phyloP scores from a whole-genome alignment of 2,797 vertebrate genomes.

The Arnoldichthys spilopterus region DNA sequence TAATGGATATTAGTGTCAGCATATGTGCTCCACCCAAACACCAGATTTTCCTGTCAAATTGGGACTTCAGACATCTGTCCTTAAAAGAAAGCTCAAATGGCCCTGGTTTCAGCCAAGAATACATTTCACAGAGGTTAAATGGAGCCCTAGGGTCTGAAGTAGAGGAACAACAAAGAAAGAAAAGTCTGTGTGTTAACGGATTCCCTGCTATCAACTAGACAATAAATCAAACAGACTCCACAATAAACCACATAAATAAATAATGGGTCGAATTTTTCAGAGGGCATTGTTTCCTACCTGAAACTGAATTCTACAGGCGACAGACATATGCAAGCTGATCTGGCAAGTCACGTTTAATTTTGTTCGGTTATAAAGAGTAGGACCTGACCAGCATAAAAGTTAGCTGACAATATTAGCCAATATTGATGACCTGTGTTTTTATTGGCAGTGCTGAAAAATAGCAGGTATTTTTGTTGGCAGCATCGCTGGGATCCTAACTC shows the following conservation, averaged over 20 bases:
- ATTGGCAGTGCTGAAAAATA: neutral
- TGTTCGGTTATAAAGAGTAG: neutral
- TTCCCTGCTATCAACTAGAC: conserved; percentile 39
- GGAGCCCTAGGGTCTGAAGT: conserved; percentile 24
- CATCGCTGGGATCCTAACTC: too few species aligned
- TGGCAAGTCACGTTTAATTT: neutral
- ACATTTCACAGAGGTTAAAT: conserved; percentile 38
- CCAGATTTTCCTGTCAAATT: conserved; percentile 14
- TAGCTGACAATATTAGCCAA: too few species aligned
- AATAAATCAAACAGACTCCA: conserved; percentile 33
- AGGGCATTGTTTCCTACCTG: neutral
- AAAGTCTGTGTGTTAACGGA: conserved; percentile 30
- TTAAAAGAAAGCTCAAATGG: conserved; percentile 43
- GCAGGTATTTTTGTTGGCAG: too few species aligned
- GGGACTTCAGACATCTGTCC: conserved; percentile 43
- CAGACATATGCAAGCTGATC: neutral
- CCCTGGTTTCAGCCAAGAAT: conserved; percentile 11
- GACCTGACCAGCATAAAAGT: neutral
- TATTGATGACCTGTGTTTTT: neutral
- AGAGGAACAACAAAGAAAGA: conserved; percentile 25
- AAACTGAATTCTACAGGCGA: conserved; percentile 12
- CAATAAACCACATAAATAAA: conserved; percentile 40
- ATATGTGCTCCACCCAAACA: conserved; percentile 19
- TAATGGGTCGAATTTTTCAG: neutral
- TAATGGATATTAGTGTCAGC: conserved; percentile 37